phyloP scores from a whole-genome alignment of 2,888 invertebrate species.

The Cheilosia variabilis region DNA sequence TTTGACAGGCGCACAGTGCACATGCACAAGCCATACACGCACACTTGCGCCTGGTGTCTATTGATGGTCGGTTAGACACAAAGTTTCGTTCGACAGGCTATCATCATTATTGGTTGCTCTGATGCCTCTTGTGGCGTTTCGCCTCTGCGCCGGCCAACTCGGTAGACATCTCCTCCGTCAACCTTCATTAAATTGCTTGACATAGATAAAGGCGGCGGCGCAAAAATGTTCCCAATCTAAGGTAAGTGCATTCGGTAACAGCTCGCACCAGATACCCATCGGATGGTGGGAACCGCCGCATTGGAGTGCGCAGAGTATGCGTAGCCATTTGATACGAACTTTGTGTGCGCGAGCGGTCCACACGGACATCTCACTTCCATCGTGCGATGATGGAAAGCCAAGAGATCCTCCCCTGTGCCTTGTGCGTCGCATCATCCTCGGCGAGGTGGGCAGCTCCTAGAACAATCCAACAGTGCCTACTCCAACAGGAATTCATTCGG shows the following conservation, averaged over 20 bases:
- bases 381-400: slow-evolving; percentile 37
- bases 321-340: slow-evolving; percentile 15
- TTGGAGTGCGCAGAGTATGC: slow-evolving; percentile 4
- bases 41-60: slow-evolving; percentile 22
- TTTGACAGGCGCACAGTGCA: slow-evolving; percentile 53
- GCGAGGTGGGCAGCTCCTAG: slow-evolving; percentile 33
- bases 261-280: neutral
- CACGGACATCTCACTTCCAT: slow-evolving; percentile 48
- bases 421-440: neutral
- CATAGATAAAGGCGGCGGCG: slow-evolving; percentile 60
- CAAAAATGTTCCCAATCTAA: slow-evolving; percentile 48
- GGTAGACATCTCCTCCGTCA: slow-evolving; percentile 48
- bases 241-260: slow-evolving; percentile 32
- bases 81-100: slow-evolving; percentile 47
- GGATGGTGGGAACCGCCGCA: neutral
- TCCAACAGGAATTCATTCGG: slow-evolving; percentile 64
- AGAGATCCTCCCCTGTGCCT: slow-evolving; percentile 14
- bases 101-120: slow-evolving; percentile 52
- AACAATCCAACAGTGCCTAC: slow-evolving; percentile 58
- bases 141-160: neutral
- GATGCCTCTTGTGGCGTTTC: slow-evolving; percentile 2
- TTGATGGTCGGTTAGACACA: slow-evolving; percentile 36
- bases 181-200: slow-evolving; percentile 70
- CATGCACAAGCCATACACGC: neutral
- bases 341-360: slow-evolving; percentile 30